Conservation (phyloP, 2,797 vertebrate genomes). For the Molossus molossus region DNA sequence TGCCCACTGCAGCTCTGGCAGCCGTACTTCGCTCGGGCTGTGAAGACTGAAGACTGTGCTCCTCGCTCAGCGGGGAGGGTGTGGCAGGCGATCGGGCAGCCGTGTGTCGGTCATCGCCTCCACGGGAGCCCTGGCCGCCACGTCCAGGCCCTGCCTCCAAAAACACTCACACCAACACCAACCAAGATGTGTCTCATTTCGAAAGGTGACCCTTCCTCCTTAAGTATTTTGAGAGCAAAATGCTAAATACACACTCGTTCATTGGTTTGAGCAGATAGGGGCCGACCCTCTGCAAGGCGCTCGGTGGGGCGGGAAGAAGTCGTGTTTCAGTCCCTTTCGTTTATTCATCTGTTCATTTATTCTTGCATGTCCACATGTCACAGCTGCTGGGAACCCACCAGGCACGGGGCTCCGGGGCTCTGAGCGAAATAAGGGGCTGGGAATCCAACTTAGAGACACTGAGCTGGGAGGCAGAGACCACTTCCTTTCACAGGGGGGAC, state of each 20-base stretch:
- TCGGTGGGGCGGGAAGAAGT: background rate
- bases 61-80: constrained; percentile 86
- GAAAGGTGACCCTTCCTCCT: constrained; percentile 60
- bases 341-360: background rate
- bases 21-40: constrained; percentile 87
- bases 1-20: constrained; percentile 88
- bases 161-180: constrained; percentile 70
- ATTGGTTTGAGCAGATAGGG: background rate
- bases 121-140: constrained; percentile 72
- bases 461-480: background rate
- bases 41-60: constrained; percentile 82
- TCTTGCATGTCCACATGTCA: background rate
- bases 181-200: constrained; percentile 79
- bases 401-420: fast-evolving
- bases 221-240: constrained; percentile 75
- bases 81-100: constrained; percentile 86
- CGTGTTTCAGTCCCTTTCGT: no score
- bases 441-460: background rate
- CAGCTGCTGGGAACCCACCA: fast-evolving
- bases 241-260: background rate
- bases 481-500: background rate
- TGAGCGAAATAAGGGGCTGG: background rate
- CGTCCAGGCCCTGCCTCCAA: constrained; percentile 53
- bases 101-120: constrained; percentile 79
- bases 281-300: fast-evolving